Base-by-base conservation (phyloP, 2,113 vertebrate species). In the Bubalus kerabau region DNA sequence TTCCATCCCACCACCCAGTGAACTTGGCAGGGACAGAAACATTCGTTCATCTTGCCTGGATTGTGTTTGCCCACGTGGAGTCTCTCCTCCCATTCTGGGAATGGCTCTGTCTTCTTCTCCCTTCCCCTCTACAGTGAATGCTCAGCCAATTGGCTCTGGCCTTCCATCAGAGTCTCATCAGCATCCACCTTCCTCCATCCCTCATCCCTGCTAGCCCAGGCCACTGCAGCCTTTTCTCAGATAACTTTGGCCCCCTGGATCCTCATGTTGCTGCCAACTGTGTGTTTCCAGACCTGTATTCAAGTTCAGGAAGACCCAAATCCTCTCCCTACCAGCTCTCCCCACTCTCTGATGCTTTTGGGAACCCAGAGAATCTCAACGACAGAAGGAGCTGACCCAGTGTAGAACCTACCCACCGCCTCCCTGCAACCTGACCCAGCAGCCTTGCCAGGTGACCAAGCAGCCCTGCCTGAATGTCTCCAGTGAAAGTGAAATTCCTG, bases 21-120 rank as follows among this genome's bases (percentile, higher is more conserved):
- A 52, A 76, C 84, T 94, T 96, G 93, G 94, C 89, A 96, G 82
- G 14, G 12, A 76, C 54, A 15, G 30, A 80, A 36, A 4, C 21
- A 2, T 57, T 48, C 1, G 3, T 17, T 60, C 21, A 4, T 83
- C 82, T 89, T 95, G 36, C 56, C 43, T 23, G 30, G 50, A 60
- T 7, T 4, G 1, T 36, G 13, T 48, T 87, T n/a, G 11, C 86
- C 86, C 67, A 94, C 23, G 0, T 1, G 2, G 21, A 67, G 28
- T 13, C 64, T 57, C 36, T 78, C 90, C 59, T 74, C 71, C 67
- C 74, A 0, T 82, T 90, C 60, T 32, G 1, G 2, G 71, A 86
- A 59, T 2, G 48, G 15, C 36, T 81, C 3, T 1, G 10, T 50
- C 83, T 23, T 24, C 83, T 57, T 71, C 85, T 84, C 87, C 52